phyloP scores from a whole-genome alignment of 2,888 invertebrate genomes.

The Pollenia labialis region DNA sequence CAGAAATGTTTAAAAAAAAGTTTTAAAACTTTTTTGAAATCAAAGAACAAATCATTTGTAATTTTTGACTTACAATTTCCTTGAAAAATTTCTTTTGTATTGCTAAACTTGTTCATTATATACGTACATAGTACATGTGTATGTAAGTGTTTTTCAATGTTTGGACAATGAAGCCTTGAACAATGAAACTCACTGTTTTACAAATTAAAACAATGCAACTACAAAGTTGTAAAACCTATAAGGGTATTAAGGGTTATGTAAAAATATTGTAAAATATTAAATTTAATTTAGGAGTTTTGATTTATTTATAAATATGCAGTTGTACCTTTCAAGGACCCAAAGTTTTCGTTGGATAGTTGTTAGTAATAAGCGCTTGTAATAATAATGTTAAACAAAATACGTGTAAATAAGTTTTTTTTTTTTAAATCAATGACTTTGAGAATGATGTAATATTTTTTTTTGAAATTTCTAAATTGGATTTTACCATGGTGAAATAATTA shows the following conservation, averaged over 20 bases:
- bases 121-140: neutral
- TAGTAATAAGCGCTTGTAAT: no score
- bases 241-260: neutral
- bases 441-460: no score
- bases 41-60: neutral
- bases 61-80: conserved; percentile 9
- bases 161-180: conserved; percentile 13
- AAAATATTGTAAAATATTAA: conserved; percentile 16
- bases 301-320: neutral
- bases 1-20: no score
- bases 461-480: no score
- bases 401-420: no score
- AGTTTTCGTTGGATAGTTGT: no score
- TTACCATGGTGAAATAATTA: no score
- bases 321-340: no score
- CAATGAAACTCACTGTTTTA: conserved; percentile 8
- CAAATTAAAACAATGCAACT: conserved; percentile 14
- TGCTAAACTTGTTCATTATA: no score
- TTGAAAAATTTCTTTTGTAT: neutral
- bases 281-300: neutral
- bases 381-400: no score
- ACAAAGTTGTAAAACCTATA: neutral
- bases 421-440: no score
- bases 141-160: neutral
- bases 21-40: no score